Percentiles rank a stretch among this genome's conserved stretches.
phyloP scores from a whole-genome alignment of 2,888 invertebrate genomes.

The Stegana nigrithorax region DNA sequence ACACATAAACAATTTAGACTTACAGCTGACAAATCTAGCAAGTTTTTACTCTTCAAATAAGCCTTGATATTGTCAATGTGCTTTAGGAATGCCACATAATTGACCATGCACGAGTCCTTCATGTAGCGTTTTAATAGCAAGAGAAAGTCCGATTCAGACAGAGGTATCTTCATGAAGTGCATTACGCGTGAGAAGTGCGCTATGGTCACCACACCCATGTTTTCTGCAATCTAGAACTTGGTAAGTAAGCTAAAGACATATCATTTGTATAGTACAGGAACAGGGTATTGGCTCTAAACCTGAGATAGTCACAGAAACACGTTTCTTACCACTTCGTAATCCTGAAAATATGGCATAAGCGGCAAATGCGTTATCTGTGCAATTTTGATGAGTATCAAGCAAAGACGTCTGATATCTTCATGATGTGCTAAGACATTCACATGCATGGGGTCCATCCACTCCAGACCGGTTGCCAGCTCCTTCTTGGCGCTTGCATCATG shows the following conservation, averaged over 20 bases:
- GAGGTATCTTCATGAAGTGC: constrained; percentile 76
- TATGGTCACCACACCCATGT: constrained; percentile 80
- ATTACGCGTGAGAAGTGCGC: constrained; percentile 82
- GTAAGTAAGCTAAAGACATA: too few relatives aligned
- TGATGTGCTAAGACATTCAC: constrained; percentile 74
- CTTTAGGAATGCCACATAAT: constrained; percentile 81
- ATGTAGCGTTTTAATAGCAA: constrained; percentile 80
- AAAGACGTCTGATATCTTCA: constrained; percentile 77
- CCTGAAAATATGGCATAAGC: constrained; percentile 75
- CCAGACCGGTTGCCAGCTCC: constrained; percentile 71
- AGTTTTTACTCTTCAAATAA: constrained; percentile 71
- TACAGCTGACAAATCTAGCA: constrained; percentile 66
- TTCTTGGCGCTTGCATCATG: constrained; percentile 31
- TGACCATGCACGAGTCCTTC: constrained; percentile 81
- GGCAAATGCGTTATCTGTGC: constrained; percentile 75
- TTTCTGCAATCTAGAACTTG: constrained; percentile 77
- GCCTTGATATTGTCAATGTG: constrained; percentile 76
- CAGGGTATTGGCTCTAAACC: too few relatives aligned
- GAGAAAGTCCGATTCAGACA: constrained; percentile 79
- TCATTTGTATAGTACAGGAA: background rate
- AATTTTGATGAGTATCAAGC: constrained; percentile 79
- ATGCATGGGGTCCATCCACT: constrained; percentile 80
- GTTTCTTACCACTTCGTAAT: constrained; percentile 67
- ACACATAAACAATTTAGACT: too few relatives aligned
- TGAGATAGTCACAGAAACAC: too few relatives aligned